A percentile compares a stretch with the other conserved stretches of the same genome.
Evolutionary conservation across 2,797 vertebrate genomes (phyloP).

Genomic region (Falco concolor): DNA sequence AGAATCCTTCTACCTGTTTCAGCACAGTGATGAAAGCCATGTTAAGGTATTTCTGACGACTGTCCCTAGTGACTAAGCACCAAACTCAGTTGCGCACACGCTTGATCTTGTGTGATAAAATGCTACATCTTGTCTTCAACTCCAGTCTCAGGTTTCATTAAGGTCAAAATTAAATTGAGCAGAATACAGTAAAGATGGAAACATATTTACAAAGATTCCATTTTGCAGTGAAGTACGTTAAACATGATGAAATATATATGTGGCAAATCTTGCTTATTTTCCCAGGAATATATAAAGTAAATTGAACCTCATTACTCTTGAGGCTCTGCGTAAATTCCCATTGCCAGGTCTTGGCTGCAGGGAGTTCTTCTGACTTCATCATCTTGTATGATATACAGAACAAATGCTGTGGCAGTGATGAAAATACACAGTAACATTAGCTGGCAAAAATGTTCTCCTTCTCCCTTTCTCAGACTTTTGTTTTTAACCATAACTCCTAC

Average conservation of each 20-base stretch:
- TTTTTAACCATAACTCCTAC: not conserved
- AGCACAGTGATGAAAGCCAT: not conserved
- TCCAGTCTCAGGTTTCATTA: not conserved
- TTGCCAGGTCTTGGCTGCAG: not conserved
- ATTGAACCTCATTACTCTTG: not conserved
- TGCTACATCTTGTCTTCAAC: not conserved
- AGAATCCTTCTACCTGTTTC: not conserved
- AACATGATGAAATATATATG: not conserved
- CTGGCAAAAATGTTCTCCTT: not conserved
- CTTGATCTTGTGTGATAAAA: not conserved
- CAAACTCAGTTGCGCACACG: not conserved
- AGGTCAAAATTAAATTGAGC: constrained; percentile 7
- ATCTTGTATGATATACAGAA: not conserved
- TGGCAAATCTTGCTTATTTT: not conserved
- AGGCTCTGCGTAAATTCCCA: not conserved
- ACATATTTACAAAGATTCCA: not conserved
- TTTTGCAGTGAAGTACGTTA: constrained; percentile 3
- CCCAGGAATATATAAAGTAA: not conserved
- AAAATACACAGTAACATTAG: not conserved
- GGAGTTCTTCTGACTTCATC: not conserved
- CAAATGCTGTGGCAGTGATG: not conserved
- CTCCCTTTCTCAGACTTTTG: not conserved
- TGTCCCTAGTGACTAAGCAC: not conserved
- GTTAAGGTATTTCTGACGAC: not conserved
- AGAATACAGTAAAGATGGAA: not conserved